phyloP scores from a whole-genome alignment of 2,113 vertebrate genomes.

The Chaetorhynchus papuensis region DNA sequence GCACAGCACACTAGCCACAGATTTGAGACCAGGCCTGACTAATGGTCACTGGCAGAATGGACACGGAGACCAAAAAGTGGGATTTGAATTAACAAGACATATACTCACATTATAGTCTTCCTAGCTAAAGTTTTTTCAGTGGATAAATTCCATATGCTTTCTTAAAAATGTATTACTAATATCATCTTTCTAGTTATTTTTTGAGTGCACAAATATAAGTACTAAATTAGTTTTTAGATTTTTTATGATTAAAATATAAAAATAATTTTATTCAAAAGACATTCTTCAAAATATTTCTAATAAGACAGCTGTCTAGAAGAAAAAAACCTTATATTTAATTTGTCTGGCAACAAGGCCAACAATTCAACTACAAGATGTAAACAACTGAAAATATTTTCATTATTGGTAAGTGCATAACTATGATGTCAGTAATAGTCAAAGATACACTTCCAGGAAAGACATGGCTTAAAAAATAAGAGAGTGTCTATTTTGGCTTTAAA shows the following conservation, averaged over 20 bases:
- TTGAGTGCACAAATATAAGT: not conserved
- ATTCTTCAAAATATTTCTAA: not conserved
- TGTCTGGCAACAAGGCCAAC: not conserved
- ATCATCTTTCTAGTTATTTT: not conserved
- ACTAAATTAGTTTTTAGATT: not conserved
- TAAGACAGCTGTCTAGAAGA: not conserved
- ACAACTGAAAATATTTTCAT: not conserved
- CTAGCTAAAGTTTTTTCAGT: not conserved
- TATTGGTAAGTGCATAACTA: not conserved
- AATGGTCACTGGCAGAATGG: not conserved
- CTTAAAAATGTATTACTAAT: not conserved
- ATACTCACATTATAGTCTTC: not conserved
- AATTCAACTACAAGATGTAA: not conserved
- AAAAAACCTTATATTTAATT: not conserved
- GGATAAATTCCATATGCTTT: not conserved
- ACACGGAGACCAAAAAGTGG: not conserved
- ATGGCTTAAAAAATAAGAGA: not conserved
- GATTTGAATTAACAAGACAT: not conserved
- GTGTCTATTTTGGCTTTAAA: not conserved
- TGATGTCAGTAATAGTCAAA: not conserved
- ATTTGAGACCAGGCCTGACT: not conserved
- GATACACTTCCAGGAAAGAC: conserved; percentile 12
- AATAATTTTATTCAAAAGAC: not conserved
- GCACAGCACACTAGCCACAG: not conserved
- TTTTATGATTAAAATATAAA: not conserved